These are phyloP conservation scores for Scaptomyza polygonia DNA, from an alignment of 2,888 invertebrate genomes.

Conservation along the genomic window DNA sequence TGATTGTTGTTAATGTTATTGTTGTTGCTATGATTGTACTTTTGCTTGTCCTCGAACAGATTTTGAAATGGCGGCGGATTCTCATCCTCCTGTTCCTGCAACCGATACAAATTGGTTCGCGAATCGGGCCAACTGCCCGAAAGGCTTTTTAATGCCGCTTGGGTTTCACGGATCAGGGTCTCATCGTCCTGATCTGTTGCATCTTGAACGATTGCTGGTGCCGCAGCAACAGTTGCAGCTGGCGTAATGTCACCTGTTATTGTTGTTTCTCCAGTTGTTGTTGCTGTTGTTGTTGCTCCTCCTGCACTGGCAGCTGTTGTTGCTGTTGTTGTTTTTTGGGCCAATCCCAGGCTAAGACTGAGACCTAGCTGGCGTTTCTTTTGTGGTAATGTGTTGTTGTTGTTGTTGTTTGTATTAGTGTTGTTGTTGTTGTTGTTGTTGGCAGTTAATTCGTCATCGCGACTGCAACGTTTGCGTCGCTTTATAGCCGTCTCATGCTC, in stretches of 20 bases:
- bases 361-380: conserved; percentile 80
- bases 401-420: conserved; percentile 53
- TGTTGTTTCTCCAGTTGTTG: conserved; percentile 12
- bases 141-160: conserved; percentile 93
- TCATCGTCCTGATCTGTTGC: conserved; percentile 89
- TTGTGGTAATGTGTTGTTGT: conserved; percentile 76
- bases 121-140: conserved; percentile 93
- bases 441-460: conserved; percentile 81
- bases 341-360: conserved; percentile 25
- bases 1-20: conserved; percentile 1
- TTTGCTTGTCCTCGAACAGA: conserved; percentile 92
- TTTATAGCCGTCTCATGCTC: conserved; percentile 83
- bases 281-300: conserved; percentile 9
- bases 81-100: conserved; percentile 91
- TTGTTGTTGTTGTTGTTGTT: conserved; percentile 64
- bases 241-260: conserved; percentile 13
- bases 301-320: conserved; percentile 5
- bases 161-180: conserved; percentile 93
- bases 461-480: conserved; percentile 83
- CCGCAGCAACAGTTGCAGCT: conserved; percentile 13
- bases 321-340: conserved; percentile 27
- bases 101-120: conserved; percentile 87
- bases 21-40: conserved; percentile 64
- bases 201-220: conserved; percentile 23
- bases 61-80: conserved; percentile 92